Evolutionary conservation across 2,797 vertebrate species (phyloP), one percentile per base, ranked within the genome.

Genomic region (Ctenopoma kingsleyae): DNA sequence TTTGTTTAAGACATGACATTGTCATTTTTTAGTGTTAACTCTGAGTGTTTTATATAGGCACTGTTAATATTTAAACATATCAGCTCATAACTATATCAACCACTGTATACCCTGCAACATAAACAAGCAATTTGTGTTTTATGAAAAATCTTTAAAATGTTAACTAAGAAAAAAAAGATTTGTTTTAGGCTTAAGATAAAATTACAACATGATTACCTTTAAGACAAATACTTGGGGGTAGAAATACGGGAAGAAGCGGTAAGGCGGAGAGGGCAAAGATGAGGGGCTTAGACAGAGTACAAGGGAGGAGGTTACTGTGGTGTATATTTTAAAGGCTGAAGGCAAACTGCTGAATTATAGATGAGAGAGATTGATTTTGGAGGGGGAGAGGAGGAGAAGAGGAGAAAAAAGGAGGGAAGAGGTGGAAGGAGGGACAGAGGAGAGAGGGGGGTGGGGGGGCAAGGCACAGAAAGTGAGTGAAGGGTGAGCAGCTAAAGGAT

Each of bases 291-390:
- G 71, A 83, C 71, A 78, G 83, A 87, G 71, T 75, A 61, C 50
- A 75, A 87, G 80, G 71, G 84, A 80, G 85, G 88, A 85, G 86
- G 84, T 85, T 91, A 83, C 84, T 89, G 89, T 90, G 85, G 91
- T 93, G 90, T 93, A 92, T 93, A 90, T 94, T 94, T 92, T 93
- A 91, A 92, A 93, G 94, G 94, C 91, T 91, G 92, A 95, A 92
- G 92, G 92, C 94, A 96, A 96, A 96, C 94, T 94, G 94, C 89
- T 96, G 95, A 96, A 95, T 97, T 96, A 97, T 96, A 96, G 95
- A 96, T 95, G 93, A 96, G 95, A 89, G 90, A 91, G 80, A 91
- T 91, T 91, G 91, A 92, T 91, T 90, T 82, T 76, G 81, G 82
- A 85, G 85, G 92, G 80, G 54, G 57, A 49, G 78, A 58, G 49